These are phyloP conservation scores for Heteromyza rotundicornis DNA, from an alignment of 2,888 invertebrate genomes.

Conservation along the genomic window DNA sequence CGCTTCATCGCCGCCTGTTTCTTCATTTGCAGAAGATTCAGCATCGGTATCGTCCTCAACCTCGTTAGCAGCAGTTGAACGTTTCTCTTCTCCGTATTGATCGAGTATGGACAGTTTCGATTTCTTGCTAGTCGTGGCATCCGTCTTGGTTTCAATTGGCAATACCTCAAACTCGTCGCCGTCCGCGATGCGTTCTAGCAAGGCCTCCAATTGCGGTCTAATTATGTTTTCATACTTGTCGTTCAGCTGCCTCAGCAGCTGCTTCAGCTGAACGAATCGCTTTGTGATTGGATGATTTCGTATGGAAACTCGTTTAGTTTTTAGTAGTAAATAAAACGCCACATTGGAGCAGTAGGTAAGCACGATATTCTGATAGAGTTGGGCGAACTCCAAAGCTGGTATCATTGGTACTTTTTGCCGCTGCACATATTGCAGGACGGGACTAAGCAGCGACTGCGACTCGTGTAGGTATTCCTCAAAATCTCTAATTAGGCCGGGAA, in stretches of 20 bases:
- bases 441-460: conserved; percentile 71
- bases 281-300: conserved; percentile 90
- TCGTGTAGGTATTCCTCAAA: conserved; percentile 75
- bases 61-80: conserved; percentile 45
- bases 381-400: conserved; percentile 73
- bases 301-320: conserved; percentile 74
- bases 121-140: conserved; percentile 29
- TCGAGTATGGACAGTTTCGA: conserved; percentile 41
- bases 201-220: conserved; percentile 71
- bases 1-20: conserved; percentile 64
- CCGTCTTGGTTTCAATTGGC: conserved; percentile 55
- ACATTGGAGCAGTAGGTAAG: conserved; percentile 87
- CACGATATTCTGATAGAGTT: conserved; percentile 72
- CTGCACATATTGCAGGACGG: conserved; percentile 71
- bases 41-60: conserved; percentile 60
- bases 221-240: conserved; percentile 73
- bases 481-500: conserved; percentile 78
- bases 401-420: conserved; percentile 71
- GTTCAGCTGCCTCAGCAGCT: conserved; percentile 77
- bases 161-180: conserved; percentile 50
- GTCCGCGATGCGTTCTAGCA: conserved; percentile 67
- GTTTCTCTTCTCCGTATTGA: conserved; percentile 40
- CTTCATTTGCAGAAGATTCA: conserved; percentile 59
- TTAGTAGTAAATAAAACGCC: conserved; percentile 82
- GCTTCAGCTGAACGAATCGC: conserved; percentile 79